Evolutionary conservation across 2,888 invertebrate species (phyloP).

Genomic region (Polydesmus complanatus): DNA sequence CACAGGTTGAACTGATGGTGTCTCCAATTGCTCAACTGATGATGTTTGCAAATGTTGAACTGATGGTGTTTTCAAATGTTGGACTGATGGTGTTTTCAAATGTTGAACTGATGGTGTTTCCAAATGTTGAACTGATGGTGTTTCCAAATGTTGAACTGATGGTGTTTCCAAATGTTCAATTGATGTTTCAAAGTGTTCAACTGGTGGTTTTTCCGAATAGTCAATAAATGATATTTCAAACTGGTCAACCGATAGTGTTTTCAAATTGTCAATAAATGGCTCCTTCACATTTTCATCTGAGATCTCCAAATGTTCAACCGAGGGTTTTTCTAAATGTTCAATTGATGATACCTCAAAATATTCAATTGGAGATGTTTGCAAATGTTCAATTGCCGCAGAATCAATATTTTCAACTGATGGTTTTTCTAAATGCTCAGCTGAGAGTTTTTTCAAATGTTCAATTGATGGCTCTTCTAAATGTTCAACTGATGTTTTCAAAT

Average conservation of each 20-base stretch:
- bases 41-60: too few relatives aligned
- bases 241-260: not conserved
- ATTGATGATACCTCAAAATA: not conserved
- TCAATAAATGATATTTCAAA: too few relatives aligned
- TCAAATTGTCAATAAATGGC: not conserved
- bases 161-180: conserved; percentile 13
- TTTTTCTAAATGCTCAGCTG: not conserved
- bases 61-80: too few relatives aligned
- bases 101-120: too few relatives aligned
- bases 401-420: not conserved
- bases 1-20: too few relatives aligned
- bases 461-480: not conserved
- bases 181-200: conserved; percentile 4
- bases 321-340: too few relatives aligned
- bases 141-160: conserved; percentile 21
- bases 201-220: not conserved
- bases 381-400: not conserved
- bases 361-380: not conserved
- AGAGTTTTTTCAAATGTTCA: conserved; percentile 7
- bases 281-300: not conserved
- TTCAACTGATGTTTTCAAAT: not conserved
- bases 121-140: too few relatives aligned
- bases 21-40: too few relatives aligned
- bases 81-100: too few relatives aligned
- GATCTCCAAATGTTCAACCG: not conserved